Conservation (phyloP, 2,888 invertebrate species). For the Poecilobothrus nobilitatus region DNA sequence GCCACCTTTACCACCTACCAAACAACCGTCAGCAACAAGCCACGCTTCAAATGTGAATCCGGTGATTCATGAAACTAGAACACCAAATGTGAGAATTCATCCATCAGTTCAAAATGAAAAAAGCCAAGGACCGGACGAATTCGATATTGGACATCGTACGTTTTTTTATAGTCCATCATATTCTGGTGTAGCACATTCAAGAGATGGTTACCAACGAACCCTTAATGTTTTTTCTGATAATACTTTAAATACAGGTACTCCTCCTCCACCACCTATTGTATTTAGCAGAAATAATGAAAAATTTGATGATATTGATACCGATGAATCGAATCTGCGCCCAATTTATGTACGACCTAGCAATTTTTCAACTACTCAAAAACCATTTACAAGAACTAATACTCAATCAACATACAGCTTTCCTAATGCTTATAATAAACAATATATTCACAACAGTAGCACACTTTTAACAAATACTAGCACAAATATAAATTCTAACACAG, state of each 20-base stretch:
- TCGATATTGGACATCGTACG: background rate
- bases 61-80: conserved; percentile 17
- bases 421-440: background rate
- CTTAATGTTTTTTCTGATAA: background rate
- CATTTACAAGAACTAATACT: conserved; percentile 14
- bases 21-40: conserved; percentile 14
- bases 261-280: conserved; percentile 12
- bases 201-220: conserved; percentile 8
- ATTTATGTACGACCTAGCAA: conserved; percentile 9
- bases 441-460: background rate
- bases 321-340: conserved; percentile 14
- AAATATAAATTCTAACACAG: conserved; percentile 9
- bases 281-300: conserved; percentile 22
- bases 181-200: conserved; percentile 36
- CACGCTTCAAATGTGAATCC: conserved; percentile 11
- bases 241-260: background rate
- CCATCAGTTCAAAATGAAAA: conserved; percentile 29
- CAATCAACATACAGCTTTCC: background rate
- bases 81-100: conserved; percentile 15
- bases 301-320: background rate
- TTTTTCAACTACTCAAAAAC: background rate
- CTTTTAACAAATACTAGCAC: background rate
- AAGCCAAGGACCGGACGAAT: conserved; percentile 18
- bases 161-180: conserved; percentile 34
- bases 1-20: conserved; percentile 15